Evolutionary conservation across 2,888 invertebrate species (phyloP).

Genomic region (Drosophila glabriapex): DNA sequence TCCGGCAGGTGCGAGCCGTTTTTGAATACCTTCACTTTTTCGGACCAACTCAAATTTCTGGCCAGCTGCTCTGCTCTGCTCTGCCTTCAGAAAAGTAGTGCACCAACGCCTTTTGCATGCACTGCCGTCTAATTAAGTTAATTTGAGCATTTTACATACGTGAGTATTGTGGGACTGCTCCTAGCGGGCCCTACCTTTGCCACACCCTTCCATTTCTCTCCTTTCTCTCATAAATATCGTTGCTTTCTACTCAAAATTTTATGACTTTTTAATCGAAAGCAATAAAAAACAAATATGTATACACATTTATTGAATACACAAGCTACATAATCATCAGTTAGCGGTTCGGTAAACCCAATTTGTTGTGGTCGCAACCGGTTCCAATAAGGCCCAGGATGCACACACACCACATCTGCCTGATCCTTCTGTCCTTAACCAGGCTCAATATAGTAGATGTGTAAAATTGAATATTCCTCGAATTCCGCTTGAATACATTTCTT

Average conservation of each 20-base stretch:
- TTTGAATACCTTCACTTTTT: constrained; percentile 55
- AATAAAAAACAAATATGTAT: constrained; percentile 53
- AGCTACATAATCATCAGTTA: constrained; percentile 67
- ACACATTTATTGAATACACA: constrained; percentile 45
- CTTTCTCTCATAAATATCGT: not conserved
- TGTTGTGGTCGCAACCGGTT: constrained; percentile 42
- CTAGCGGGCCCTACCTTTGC: constrained; percentile 5
- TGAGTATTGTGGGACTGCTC: constrained; percentile 32
- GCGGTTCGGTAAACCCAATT: constrained; percentile 68
- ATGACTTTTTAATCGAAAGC: constrained; percentile 77
- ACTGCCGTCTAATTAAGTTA: constrained; percentile 74
- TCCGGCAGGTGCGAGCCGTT: constrained; percentile 68
- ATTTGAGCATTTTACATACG: constrained; percentile 78
- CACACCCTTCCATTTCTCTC: constrained; percentile 9
- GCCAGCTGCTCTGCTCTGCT: constrained; percentile 42
- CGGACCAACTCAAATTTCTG: constrained; percentile 52
- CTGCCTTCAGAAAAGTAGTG: constrained; percentile 59
- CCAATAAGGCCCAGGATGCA: constrained; percentile 8
- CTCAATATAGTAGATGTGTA: not conserved
- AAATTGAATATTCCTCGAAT: constrained; percentile 1
- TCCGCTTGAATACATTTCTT: not conserved
- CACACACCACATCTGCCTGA: constrained; percentile 39
- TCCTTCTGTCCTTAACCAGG: not conserved
- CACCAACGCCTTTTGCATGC: constrained; percentile 70
- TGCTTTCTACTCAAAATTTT: constrained; percentile 43